Evolutionary conservation across 2,113 vertebrate species (phyloP).

Genomic region (Sciurus niger): DNA sequence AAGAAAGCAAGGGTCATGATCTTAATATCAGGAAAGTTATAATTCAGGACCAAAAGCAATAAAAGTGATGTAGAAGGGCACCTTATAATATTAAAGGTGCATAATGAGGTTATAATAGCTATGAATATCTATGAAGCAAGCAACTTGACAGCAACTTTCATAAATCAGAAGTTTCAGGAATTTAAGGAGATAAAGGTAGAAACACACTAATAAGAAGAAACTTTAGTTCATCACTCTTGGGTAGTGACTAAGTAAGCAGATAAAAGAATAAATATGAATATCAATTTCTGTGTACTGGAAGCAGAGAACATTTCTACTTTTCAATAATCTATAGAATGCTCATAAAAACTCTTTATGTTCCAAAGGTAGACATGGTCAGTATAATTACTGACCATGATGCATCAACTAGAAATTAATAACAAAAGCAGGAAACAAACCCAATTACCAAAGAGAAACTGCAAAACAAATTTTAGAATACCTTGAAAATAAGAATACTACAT

Average conservation of each 20-base stretch:
- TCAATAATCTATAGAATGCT: not conserved
- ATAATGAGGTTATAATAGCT: not conserved
- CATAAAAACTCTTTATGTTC: not conserved
- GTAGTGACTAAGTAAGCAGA: not conserved
- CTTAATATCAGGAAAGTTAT: conserved; percentile 18
- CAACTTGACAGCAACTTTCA: not conserved
- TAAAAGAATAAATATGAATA: conserved; percentile 19
- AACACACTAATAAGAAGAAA: not conserved
- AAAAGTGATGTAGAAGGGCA: not conserved
- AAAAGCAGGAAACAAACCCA: not conserved
- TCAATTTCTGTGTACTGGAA: not conserved
- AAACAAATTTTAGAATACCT: not conserved
- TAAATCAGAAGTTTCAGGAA: not conserved
- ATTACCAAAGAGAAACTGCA: conserved; percentile 4
- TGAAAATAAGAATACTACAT: not conserved
- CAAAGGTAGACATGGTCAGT: not conserved
- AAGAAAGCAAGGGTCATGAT: conserved; percentile 2
- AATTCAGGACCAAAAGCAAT: conserved; percentile 41
- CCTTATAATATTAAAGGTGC: not conserved
- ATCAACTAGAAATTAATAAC: not conserved
- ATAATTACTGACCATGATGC: not conserved
- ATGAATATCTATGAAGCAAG: conserved; percentile 9
- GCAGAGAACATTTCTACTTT: not conserved
- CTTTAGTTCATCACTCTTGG: conserved; percentile 17
- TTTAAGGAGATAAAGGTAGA: conserved; percentile 34